Evolutionary conservation across 2,113 vertebrate genomes (phyloP), one percentile per base, ranked within the genome.

Genomic region (Toxotes jaculatrix): DNA sequence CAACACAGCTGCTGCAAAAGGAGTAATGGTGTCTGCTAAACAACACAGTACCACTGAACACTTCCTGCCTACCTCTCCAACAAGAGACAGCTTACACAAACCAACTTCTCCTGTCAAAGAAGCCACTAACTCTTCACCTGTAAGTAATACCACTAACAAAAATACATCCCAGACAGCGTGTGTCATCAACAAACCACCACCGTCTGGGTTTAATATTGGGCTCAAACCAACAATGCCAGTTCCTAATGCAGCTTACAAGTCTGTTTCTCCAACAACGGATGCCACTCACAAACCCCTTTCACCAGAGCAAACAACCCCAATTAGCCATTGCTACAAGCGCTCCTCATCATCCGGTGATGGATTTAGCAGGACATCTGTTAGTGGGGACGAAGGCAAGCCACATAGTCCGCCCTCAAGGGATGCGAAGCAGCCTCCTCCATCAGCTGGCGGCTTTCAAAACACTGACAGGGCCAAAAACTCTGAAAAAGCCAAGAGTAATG

Each of bases 311-410:
- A 84, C 68, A 21, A 75, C 86, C 31, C 84, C 90, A 45, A 32
- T 23, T 31, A 74, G 84, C 72, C 85, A 87, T 4, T 78, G 89
- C 65, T 86, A 88, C 82, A 95, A 92, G 79, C 75, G 40, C 13
- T 89, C 82, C 2, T 84, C 90, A 4, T 91, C 92, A 60, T 82
- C 91, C 38, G 31, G 66, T 72, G 93, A 94, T 74, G 88, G 89
- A 63, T 90, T 88, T 75, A 79, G 59, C 61, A 87, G 80, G 87
- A 80, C 90, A 61, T 88, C 85, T 87, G 77, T 65, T 53, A 63
- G 69, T 38, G 70, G 82, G 40, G 90, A 92, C 53, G 88, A 71
- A 77, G 57, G 57, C 60, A 92, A 89, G 64, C 65, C 77, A 16
- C 76, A 87, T 60, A 90, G 89, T 91, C 82, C 85, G 5, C 51